Evolutionary conservation across 2,888 invertebrate genomes (phyloP).

Genomic region (Thymelicus lineola): DNA sequence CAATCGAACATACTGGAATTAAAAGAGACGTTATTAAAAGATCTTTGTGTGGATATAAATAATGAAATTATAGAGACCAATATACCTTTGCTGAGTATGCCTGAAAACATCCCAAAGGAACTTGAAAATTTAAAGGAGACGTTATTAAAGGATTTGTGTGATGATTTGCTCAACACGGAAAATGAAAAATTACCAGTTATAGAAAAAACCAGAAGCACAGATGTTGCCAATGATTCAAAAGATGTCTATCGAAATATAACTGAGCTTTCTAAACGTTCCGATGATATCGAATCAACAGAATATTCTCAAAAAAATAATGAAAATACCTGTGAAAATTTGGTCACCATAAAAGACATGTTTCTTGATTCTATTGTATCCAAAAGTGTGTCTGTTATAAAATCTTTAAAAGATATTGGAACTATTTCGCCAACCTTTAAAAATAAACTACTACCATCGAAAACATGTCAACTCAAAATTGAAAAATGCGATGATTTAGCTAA

Average conservation of each 20-base stretch:
- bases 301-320: background rate
- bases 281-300: too few relatives aligned
- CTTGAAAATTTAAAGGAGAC: constrained; percentile 48
- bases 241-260: too few relatives aligned
- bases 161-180: constrained; percentile 26
- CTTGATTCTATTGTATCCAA: background rate
- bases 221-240: too few relatives aligned
- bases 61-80: constrained; percentile 8
- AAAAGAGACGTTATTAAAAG: constrained; percentile 54
- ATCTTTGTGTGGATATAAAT: constrained; percentile 51
- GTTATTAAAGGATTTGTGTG: constrained; percentile 56
- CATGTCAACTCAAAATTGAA: constrained; percentile 55
- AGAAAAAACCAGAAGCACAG: background rate
- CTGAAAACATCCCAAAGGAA: background rate
- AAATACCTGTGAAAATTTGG: background rate
- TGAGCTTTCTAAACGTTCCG: too few relatives aligned
- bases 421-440: background rate
- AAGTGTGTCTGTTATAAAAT: background rate
- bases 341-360: background rate
- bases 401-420: background rate
- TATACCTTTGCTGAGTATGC: background rate
- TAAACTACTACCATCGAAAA: constrained; percentile 22
- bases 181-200: background rate
- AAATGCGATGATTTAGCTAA: constrained; percentile 61
- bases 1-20: constrained; percentile 51